Base-by-base conservation (phyloP, 2,888 invertebrate species). In the Agrilus biguttatus region DNA sequence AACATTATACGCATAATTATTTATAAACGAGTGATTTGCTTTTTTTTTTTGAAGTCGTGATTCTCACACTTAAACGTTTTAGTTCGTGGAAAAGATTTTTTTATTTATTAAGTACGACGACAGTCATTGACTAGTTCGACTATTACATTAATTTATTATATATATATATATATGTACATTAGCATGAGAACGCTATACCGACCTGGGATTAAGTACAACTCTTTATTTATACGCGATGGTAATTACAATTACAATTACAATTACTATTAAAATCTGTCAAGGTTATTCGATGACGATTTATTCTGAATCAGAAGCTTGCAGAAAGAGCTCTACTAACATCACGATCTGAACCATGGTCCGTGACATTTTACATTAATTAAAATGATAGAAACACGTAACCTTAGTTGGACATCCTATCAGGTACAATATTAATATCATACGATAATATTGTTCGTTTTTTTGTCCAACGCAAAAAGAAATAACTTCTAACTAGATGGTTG, bases 301-400 rank as follows among this genome's bases (percentile, higher is more conserved):
- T 50, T 54, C 51, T 55, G 54, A 55, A 53, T 56, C 43, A 53
- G 54, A 51, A 52, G 53, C 52, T 14, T 28, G 28, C 41, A 37
- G 40, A 46, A 28, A 32, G 47, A 44, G 39, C 34, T 40, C 37
- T 37, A 37, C 33, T 14, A 23, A 42, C 32, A 44, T 49, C 47
- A 49, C 17, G 32, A 36, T 28, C 14, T 28, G 41, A 59, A 61
- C 60, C 60, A 55, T 56, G 59, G 58, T 52, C 61, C 61, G 52
- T 62, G 62, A 62, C 61, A 62, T 62, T 61, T 61, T 52, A 43
- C 50, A 53, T 51, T 57, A 57, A 52, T 55, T 49, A 53, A 55
- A 56, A 57, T 57, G 55, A 59, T 57, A 56, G 59, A 59, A 58
- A 57, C 28, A 28, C 28, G 28, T 28, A 59, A 28, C 8, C 43